Percentiles rank a stretch among this genome's conserved stretches.
These are phyloP conservation scores for Drosophila ficusphila DNA, from an alignment of 1,140 invertebrate species.

Conservation along the genomic window DNA sequence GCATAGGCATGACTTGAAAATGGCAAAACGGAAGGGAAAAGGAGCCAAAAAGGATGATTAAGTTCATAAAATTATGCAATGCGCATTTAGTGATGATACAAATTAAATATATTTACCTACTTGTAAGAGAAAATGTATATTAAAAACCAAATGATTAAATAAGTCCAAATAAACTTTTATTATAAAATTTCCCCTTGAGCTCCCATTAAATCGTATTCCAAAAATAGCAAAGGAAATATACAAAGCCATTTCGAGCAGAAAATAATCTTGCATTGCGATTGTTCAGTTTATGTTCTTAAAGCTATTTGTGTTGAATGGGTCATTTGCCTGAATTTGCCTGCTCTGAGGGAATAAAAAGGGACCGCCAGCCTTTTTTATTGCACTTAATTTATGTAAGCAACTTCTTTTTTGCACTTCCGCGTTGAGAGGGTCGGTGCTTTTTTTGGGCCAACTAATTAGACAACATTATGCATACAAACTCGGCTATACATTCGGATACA, in stretches of 20 bases:
- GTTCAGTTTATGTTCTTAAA: neutral
- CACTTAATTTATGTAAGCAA: conserved; percentile 2
- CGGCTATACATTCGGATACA: neutral
- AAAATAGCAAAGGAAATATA: neutral
- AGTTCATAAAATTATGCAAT: conserved; percentile 11
- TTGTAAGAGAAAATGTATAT: too few species aligned
- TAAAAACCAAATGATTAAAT: neutral
- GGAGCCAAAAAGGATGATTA: neutral
- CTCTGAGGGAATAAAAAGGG: neutral
- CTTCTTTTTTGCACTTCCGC: neutral
- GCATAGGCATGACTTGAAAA: conserved; percentile 41
- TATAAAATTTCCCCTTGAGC: neutral
- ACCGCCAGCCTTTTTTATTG: neutral
- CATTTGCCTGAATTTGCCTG: conserved; percentile 5
- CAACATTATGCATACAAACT: conserved; percentile 27
- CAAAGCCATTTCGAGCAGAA: neutral
- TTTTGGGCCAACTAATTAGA: conserved; percentile 37
- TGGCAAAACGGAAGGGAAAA: neutral
- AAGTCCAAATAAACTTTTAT: neutral
- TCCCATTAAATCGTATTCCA: neutral
- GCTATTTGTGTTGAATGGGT: neutral
- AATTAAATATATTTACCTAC: too few species aligned
- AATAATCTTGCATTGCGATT: neutral
- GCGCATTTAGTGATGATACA: too few species aligned
- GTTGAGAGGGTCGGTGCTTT: conserved; percentile 7